These are phyloP conservation scores for Graphium colonna DNA, from an alignment of 2,888 invertebrate species.

Conservation along the genomic window DNA sequence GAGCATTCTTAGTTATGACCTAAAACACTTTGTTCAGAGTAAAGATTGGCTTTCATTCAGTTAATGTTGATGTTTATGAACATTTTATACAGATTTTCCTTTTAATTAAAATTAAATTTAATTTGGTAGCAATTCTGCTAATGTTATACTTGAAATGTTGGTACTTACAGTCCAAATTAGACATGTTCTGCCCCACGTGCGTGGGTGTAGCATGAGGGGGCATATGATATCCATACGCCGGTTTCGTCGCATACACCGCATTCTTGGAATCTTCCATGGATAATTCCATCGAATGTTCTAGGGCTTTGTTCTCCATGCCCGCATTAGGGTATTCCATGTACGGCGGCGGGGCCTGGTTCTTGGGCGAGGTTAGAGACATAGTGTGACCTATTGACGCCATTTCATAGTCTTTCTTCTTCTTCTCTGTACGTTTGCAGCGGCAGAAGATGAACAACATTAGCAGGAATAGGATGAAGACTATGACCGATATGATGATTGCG, in stretches of 20 bases:
- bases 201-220: slow-evolving; percentile 83
- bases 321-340: slow-evolving; percentile 93
- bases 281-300: slow-evolving; percentile 93
- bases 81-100: no score
- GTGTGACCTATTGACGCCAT: slow-evolving; percentile 92
- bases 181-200: slow-evolving; percentile 83
- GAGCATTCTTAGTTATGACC: no score
- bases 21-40: no score
- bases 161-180: slow-evolving; percentile 90
- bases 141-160: no score
- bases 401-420: slow-evolving; percentile 94
- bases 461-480: slow-evolving; percentile 87
- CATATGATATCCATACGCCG: slow-evolving; percentile 92
- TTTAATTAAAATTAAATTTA: no score
- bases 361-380: slow-evolving; percentile 84
- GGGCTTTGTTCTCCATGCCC: slow-evolving; percentile 94
- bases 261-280: slow-evolving; percentile 93
- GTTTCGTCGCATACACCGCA: slow-evolving; percentile 89
- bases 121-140: no score
- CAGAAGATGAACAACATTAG: slow-evolving; percentile 90
- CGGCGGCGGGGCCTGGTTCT: slow-evolving; percentile 87
- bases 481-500: slow-evolving; percentile 88
- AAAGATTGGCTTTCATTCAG: no score
- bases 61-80: no score
- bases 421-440: slow-evolving; percentile 89